Conservation (phyloP, 2,113 vertebrate genomes). For the Crocuta crocuta region DNA sequence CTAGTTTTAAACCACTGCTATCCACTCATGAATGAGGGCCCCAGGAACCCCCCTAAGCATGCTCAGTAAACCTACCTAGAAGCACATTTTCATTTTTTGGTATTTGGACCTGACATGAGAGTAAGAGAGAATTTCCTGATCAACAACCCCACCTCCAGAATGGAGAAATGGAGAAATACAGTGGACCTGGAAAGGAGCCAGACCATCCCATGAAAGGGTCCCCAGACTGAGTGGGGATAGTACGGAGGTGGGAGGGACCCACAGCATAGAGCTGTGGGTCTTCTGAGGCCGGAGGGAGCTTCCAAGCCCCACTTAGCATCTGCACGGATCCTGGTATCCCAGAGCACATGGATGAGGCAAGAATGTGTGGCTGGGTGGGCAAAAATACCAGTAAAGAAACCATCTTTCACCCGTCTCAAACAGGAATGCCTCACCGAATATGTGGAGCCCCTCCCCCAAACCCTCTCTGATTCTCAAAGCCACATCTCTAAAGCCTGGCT, state of each 20-base stretch:
- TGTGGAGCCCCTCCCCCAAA: too few relatives aligned
- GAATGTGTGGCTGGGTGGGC: not conserved
- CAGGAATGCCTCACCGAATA: not conserved
- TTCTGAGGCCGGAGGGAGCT: not conserved
- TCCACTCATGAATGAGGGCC: not conserved
- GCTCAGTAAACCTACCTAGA: not conserved
- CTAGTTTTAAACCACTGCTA: not conserved
- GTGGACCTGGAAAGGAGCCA: not conserved
- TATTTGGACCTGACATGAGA: not conserved
- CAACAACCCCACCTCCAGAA: not conserved
- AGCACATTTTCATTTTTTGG: not conserved
- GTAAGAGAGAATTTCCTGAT: not conserved
- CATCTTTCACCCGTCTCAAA: not conserved
- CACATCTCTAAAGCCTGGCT: not conserved
- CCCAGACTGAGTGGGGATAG: not conserved
- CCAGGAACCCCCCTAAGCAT: not conserved
- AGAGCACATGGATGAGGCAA: fast-evolving
- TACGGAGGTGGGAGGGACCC: fast-evolving
- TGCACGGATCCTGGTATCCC: not conserved
- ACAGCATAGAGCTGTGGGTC: not conserved
- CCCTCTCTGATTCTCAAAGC: not conserved
- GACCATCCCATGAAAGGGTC: not conserved
- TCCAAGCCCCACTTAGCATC: not conserved
- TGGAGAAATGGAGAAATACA: not conserved
- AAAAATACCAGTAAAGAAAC: not conserved